These are phyloP conservation scores for Artibeus lituratus DNA, from an alignment of 2,797 vertebrate species.

Conservation along the genomic window DNA sequence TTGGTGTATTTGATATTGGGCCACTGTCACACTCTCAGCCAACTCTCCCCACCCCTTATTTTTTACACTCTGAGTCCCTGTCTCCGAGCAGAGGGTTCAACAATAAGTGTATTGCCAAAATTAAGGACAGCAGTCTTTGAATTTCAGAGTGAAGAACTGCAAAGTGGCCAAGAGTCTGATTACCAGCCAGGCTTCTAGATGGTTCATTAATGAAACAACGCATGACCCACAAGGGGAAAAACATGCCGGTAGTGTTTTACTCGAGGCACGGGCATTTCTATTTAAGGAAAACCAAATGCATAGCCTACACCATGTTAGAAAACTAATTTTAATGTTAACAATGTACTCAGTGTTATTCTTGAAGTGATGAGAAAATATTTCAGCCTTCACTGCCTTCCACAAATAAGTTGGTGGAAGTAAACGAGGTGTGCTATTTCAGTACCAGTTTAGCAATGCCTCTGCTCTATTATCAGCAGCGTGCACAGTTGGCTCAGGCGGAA, in stretches of 20 bases:
- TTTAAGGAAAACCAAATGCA: constrained; percentile 67
- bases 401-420: constrained; percentile 80
- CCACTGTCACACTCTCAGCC: background rate
- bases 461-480: constrained; percentile 81
- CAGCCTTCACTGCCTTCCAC: constrained; percentile 73
- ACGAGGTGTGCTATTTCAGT: constrained; percentile 71
- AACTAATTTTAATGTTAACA: constrained; percentile 75
- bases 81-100: background rate
- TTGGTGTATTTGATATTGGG: background rate
- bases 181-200: constrained; percentile 44
- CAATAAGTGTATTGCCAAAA: background rate
- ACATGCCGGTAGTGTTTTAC: constrained; percentile 33
- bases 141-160: constrained; percentile 41
- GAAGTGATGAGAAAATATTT: constrained; percentile 71
- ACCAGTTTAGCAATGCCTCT: constrained; percentile 74
- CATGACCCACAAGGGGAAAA: constrained; percentile 45
- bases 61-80: background rate
- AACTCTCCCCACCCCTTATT: background rate
- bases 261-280: constrained; percentile 34
- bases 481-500: constrained; percentile 81
- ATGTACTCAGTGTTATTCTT: constrained; percentile 60
- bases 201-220: constrained; percentile 58
- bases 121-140: constrained; percentile 21
- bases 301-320: constrained; percentile 63
- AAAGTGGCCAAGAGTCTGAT: constrained; percentile 39